A percentile compares a stretch with the other conserved stretches of the same genome.
phyloP scores from a whole-genome alignment of 92 coral and sea anemone genomes.

The Heteractis magnifica region DNA sequence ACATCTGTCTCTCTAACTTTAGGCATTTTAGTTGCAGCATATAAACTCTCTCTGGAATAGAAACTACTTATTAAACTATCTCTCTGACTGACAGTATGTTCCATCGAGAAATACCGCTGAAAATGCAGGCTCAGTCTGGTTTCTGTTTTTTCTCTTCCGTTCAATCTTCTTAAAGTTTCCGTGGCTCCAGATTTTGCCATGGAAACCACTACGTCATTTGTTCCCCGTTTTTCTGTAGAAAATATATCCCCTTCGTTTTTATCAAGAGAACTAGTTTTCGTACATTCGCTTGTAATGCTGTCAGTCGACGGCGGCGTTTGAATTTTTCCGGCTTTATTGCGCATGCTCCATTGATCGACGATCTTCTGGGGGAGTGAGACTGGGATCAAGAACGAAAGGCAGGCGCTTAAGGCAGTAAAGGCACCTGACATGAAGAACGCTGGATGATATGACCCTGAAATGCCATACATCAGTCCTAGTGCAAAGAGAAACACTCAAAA shows the following conservation, averaged over 20 bases:
- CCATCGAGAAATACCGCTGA: slow-evolving; percentile 68
- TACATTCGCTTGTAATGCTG: slow-evolving; percentile 20
- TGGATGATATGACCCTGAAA: slow-evolving; percentile 56
- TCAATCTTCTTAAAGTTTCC: background rate
- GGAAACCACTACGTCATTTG: background rate
- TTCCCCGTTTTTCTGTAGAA: background rate
- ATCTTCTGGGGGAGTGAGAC: slow-evolving; percentile 64
- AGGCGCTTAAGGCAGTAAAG: slow-evolving; percentile 61
- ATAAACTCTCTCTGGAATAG: slow-evolving; percentile 36
- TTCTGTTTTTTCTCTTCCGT: background rate
- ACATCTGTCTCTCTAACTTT: slow-evolving; percentile 62
- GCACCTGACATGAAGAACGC: slow-evolving; percentile 87
- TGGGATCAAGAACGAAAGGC: slow-evolving; percentile 65
- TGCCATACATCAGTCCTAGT: slow-evolving; percentile 72
- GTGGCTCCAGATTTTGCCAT: slow-evolving; percentile 18
- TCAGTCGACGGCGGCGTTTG: background rate
- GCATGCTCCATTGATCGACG: slow-evolving; percentile 55
- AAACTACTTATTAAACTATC: slow-evolving; percentile 51
- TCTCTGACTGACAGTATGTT: slow-evolving; percentile 54
- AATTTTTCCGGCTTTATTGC: slow-evolving; percentile 9
- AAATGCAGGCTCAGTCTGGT: slow-evolving; percentile 28
- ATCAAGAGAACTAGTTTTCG: slow-evolving; percentile 38
- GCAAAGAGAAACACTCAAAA: background rate
- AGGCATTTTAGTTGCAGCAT: slow-evolving; percentile 16
- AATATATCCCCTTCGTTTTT: background rate